phyloP scores from a whole-genome alignment of 2,113 vertebrate species.

The Siphamia tubifer region DNA sequence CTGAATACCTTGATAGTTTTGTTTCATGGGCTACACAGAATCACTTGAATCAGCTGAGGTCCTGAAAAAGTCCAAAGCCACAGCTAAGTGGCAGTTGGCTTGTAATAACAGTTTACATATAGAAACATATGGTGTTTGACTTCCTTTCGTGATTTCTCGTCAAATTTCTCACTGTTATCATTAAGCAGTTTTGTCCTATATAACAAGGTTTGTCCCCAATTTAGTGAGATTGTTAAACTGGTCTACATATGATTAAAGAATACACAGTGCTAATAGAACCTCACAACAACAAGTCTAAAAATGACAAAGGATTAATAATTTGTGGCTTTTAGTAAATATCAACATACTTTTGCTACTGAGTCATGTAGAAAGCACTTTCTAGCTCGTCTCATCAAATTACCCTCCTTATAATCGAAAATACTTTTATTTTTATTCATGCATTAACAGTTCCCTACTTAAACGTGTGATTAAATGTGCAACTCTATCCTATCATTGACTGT shows the following conservation, averaged over 20 bases:
- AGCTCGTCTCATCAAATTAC: neutral
- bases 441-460: neutral
- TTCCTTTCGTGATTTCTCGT: conserved; percentile 3
- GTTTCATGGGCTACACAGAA: conserved; percentile 1
- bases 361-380: too few species aligned
- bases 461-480: neutral
- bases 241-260: neutral
- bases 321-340: neutral
- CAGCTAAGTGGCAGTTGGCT: conserved; percentile 48
- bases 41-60: conserved; percentile 1
- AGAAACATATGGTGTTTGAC: conserved; percentile 17
- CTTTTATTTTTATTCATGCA: neutral
- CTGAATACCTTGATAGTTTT: neutral
- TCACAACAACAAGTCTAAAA: neutral
- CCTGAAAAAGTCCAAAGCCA: conserved; percentile 27
- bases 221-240: neutral
- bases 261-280: neutral
- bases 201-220: neutral
- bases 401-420: neutral
- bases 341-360: too few species aligned
- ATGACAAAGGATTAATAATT: neutral
- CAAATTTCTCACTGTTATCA: neutral
- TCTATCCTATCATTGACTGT: neutral
- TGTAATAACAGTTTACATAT: conserved; percentile 42
- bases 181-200: neutral